Evolutionary conservation across 2,888 invertebrate genomes (phyloP), one percentile per base, ranked within the genome.

Genomic region (Dryococelus australis): DNA sequence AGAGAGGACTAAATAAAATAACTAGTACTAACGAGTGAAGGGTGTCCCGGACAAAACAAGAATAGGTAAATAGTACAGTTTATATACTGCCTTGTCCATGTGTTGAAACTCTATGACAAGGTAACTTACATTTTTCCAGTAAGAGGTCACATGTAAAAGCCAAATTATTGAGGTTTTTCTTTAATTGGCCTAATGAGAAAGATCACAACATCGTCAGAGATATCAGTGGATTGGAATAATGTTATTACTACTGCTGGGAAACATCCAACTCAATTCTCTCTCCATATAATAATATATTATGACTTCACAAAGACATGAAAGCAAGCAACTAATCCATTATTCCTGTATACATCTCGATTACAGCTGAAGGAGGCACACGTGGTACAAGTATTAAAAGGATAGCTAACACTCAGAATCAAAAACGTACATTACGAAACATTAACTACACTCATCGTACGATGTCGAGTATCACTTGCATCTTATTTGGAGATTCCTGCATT

Each of bases 31-130:
- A 79, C 27, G 79, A n/a, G 79, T 79, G 79, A 8, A 6, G 79
- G 79, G 79, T 79, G 79, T 28, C 80, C 80, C 5, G 24, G n/a
- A n/a, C 80, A n/a, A n/a, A 80, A 80, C 80, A 80, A 80, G 79
- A 79, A 79, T n/a, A 24, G 24, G n/a, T n/a, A 13, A n/a, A 80
- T 80, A 24, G 13, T 80, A 13, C 26, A 80, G 27, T 80, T 80
- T 80, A 80, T 80, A 80, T 80, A 80, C 26, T 80, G 80, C 80
- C 80, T 80, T 20, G 80, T 80, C 24, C 80, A 80, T 80, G 47
- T 47, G 16, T 16, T 47, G 8, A 10, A 47, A 16, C 47, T 80
- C 26, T 80, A 27, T n/a, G 26, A 80, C 80, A 80, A 28, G n/a
- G n/a, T 80, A 5, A n/a, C 80, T n/a, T 80, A 24, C 79, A 47